These are phyloP conservation scores for Hymenopus coronatus DNA, from an alignment of 2,888 invertebrate species.

Conservation along the genomic window DNA sequence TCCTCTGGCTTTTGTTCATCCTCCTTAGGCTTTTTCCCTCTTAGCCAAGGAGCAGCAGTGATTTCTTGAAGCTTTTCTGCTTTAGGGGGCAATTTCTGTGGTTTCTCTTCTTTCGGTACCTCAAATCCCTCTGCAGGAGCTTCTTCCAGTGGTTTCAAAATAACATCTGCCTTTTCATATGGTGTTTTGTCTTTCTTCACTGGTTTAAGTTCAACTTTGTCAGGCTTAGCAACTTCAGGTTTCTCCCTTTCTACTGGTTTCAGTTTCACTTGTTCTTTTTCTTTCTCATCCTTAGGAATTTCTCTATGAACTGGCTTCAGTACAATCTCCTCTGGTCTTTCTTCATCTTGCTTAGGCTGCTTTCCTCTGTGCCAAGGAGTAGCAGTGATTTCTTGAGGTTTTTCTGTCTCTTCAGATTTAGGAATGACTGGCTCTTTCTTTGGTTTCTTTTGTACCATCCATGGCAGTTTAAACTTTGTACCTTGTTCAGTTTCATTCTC, in stretches of 20 bases:
- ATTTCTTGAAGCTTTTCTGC: background rate
- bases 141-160: background rate
- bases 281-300: slow-evolving; percentile 34
- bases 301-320: slow-evolving; percentile 38
- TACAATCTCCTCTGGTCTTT: slow-evolving; percentile 25
- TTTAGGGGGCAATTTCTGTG: slow-evolving; percentile 38
- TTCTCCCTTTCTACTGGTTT: slow-evolving; percentile 51
- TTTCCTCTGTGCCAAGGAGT: slow-evolving; percentile 31
- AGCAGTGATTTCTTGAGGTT: slow-evolving; percentile 23
- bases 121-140: background rate
- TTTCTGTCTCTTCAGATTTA: background rate
- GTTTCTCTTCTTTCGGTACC: slow-evolving; percentile 30
- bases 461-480: slow-evolving; percentile 6
- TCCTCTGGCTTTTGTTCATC: slow-evolving; percentile 27
- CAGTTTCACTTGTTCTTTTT: slow-evolving; percentile 39
- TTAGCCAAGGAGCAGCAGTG: slow-evolving; percentile 23
- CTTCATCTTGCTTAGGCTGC: slow-evolving; percentile 8
- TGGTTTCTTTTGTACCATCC: background rate
- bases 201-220: slow-evolving; percentile 36
- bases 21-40: slow-evolving; percentile 24
- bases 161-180: slow-evolving; percentile 25
- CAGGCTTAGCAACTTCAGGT: slow-evolving; percentile 38
- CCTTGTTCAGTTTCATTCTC: background rate
- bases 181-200: slow-evolving; percentile 33
- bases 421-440: background rate